phyloP scores from a whole-genome alignment of 35 echinoderm and acorn worm genomes.

The Apostichopus californicus region DNA sequence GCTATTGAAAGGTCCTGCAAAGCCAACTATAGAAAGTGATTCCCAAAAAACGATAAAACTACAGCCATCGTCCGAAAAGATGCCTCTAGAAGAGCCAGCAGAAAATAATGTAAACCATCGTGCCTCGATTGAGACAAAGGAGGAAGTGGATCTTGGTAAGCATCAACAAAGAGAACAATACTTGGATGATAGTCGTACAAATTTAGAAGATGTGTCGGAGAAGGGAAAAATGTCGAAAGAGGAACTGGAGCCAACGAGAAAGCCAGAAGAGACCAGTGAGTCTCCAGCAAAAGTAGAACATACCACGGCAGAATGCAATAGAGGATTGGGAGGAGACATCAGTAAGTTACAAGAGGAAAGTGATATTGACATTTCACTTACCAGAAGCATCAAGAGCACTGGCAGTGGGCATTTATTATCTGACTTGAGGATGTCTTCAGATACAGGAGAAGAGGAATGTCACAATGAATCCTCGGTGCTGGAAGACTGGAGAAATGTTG shows the following conservation, averaged over 20 bases:
- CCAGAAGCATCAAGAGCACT: neutral
- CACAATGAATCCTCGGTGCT: too few relatives aligned
- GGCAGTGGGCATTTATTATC: neutral
- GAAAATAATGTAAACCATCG: too few relatives aligned
- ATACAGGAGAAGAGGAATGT: neutral
- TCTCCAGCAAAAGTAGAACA: neutral
- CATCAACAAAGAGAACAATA: neutral
- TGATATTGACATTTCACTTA: neutral
- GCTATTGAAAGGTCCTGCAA: neutral
- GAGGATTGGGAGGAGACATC: neutral
- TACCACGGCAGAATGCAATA: neutral
- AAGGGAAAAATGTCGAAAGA: neutral
- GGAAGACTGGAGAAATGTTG: too few relatives aligned
- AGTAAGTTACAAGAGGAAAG: neutral
- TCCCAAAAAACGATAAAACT: too few relatives aligned
- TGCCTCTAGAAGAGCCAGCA: too few relatives aligned
- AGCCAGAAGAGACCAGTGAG: neutral
- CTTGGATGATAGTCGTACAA: neutral
- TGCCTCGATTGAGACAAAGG: too few relatives aligned
- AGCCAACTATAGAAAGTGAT: too few relatives aligned
- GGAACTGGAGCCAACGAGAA: neutral
- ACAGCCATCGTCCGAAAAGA: too few relatives aligned
- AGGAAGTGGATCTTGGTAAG: neutral
- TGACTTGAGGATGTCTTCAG: slow-evolving; percentile 20
- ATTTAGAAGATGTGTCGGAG: neutral